These are phyloP conservation scores for Euphonia xanthogaster DNA, from an alignment of 2,797 vertebrate genomes.

Conservation along the genomic window DNA sequence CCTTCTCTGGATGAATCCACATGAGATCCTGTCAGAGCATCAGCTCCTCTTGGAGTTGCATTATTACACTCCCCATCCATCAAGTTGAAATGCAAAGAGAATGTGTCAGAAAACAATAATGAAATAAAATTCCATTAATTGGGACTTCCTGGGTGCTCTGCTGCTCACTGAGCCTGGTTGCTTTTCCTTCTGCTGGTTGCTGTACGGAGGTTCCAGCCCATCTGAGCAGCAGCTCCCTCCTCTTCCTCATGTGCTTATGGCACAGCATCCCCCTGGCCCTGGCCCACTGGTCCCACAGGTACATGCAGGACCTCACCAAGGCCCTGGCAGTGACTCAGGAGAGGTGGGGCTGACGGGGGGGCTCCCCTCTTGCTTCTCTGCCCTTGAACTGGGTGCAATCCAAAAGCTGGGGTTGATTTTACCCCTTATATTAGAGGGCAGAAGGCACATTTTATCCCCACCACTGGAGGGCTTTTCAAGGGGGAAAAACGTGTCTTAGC, in stretches of 20 bases:
- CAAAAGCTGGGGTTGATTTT: not conserved
- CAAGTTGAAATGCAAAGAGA: not conserved
- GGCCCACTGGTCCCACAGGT: accelerated
- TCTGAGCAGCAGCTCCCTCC: not conserved
- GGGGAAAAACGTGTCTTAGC: accelerated
- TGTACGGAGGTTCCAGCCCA: not conserved
- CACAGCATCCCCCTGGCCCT: not conserved
- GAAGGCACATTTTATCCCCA: not conserved
- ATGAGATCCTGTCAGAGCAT: not conserved
- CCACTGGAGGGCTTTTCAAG: not conserved
- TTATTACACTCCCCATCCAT: not conserved
- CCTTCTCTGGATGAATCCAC: not conserved
- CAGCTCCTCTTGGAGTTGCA: not conserved
- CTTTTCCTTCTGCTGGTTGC: not conserved
- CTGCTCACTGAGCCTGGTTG: not conserved
- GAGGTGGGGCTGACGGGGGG: not conserved
- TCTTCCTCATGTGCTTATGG: accelerated
- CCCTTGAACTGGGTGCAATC: not conserved
- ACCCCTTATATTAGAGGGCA: not conserved
- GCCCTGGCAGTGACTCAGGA: accelerated
- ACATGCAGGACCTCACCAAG: accelerated
- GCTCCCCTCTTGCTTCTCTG: not conserved
- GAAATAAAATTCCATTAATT: not conserved
- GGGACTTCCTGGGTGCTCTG: not conserved
- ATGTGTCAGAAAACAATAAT: not conserved